Evolutionary conservation across 2,797 vertebrate species (phyloP).

Genomic region (Carduelis carduelis): DNA sequence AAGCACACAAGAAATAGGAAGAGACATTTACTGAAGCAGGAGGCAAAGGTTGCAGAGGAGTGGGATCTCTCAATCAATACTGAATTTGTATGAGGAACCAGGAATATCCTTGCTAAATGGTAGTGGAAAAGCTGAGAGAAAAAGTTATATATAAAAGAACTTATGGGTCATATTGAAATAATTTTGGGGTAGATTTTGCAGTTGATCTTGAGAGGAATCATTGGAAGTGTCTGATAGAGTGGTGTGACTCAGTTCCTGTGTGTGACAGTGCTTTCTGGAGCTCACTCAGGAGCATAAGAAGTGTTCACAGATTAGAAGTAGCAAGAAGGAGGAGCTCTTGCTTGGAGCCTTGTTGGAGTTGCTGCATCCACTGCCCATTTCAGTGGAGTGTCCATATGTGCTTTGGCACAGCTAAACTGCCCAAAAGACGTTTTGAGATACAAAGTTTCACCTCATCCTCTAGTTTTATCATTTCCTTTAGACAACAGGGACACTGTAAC

Average conservation of each 20-base stretch:
- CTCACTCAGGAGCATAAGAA: neutral
- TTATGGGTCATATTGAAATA: neutral
- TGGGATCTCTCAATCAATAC: neutral
- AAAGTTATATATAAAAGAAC: neutral
- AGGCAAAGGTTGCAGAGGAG: neutral
- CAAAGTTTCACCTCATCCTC: neutral
- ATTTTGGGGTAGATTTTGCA: neutral
- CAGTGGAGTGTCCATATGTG: neutral
- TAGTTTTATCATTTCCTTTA: neutral
- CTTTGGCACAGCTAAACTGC: neutral
- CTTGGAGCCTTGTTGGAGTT: neutral
- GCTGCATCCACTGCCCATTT: neutral
- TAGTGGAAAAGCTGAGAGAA: neutral
- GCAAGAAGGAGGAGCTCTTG: accelerated
- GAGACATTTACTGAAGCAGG: neutral
- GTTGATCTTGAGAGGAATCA: neutral
- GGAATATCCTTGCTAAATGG: neutral
- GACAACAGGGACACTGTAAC: neutral
- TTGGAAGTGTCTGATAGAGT: neutral
- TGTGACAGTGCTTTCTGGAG: neutral
- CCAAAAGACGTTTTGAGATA: neutral
- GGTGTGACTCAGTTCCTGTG: neutral
- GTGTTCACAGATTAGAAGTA: neutral
- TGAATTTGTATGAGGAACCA: neutral
- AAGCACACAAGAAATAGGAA: neutral